Percentiles rank a stretch among this genome's conserved stretches.
Evolutionary conservation across 2,888 invertebrate species (phyloP).

Genomic region (Melitaea athalia): DNA sequence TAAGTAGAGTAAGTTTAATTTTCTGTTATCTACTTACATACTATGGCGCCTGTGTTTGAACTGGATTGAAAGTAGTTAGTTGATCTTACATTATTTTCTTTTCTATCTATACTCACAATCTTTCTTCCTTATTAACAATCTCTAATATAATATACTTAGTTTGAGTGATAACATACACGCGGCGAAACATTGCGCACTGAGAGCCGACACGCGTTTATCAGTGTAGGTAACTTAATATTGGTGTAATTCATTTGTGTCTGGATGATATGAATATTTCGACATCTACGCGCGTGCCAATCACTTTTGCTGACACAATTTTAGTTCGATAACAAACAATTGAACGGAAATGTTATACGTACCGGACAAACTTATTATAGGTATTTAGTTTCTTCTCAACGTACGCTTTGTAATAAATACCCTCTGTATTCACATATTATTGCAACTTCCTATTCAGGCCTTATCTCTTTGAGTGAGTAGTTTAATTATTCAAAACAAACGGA

Average conservation of each 20-base stretch:
- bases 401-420: too few relatives aligned
- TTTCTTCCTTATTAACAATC: neutral
- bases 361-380: neutral
- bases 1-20: neutral
- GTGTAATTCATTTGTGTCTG: conserved; percentile 7
- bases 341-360: conserved; percentile 20
- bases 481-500: neutral
- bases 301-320: conserved; percentile 36
- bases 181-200: conserved; percentile 14
- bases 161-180: neutral
- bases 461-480: conserved; percentile 11
- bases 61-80: conserved; percentile 2
- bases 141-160: neutral
- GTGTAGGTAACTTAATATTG: conserved; percentile 8
- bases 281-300: conserved; percentile 30
- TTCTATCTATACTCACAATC: conserved; percentile 6
- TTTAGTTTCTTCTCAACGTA: too few relatives aligned
- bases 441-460: neutral
- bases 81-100: conserved; percentile 2
- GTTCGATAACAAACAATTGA: conserved; percentile 26
- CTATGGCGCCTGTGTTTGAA: neutral
- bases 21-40: neutral
- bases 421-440: neutral
- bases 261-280: conserved; percentile 18
- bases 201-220: conserved; percentile 21